phyloP scores from a whole-genome alignment of 2,888 invertebrate species.

The Tricholauxania praeusta region DNA sequence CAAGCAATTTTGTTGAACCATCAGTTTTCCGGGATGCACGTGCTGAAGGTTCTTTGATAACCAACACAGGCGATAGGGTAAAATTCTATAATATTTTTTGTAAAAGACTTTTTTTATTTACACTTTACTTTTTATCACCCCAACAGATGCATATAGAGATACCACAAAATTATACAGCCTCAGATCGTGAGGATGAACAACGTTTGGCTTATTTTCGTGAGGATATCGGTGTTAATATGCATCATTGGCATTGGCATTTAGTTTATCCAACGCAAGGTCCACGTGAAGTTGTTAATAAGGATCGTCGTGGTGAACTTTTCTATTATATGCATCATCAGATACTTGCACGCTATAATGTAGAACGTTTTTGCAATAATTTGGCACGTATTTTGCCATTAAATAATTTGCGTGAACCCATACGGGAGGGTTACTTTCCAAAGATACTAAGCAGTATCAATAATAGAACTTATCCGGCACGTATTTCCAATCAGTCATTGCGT shows the following conservation, averaged over 20 bases:
- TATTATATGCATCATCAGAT: conserved; percentile 80
- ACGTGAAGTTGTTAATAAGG: conserved; percentile 76
- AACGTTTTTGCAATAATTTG: conserved; percentile 80
- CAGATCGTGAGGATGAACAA: conserved; percentile 81
- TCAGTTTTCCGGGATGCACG: conserved; percentile 77
- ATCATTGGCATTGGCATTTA: conserved; percentile 94
- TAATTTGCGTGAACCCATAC: conserved; percentile 78
- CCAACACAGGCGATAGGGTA: conserved; percentile 68
- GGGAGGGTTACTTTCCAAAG: conserved; percentile 87
- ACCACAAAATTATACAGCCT: conserved; percentile 81
- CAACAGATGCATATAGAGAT: conserved; percentile 71
- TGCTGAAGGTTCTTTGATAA: conserved; percentile 76
- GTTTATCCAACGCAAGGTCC: conserved; percentile 82
- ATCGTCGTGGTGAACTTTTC: conserved; percentile 81
- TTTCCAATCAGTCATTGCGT: conserved; percentile 72
- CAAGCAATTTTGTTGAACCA: conserved; percentile 85
- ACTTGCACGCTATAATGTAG: conserved; percentile 77
- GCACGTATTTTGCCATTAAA: conserved; percentile 74
- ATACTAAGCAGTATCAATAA: conserved; percentile 76
- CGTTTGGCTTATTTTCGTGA: conserved; percentile 87
- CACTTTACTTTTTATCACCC: background rate
- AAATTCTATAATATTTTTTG: conserved; percentile 25
- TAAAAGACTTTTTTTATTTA: background rate
- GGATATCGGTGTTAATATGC: conserved; percentile 86
- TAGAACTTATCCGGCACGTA: conserved; percentile 80